Conservation (phyloP, 2,113 vertebrate genomes). For the Seriola rivoliana region DNA sequence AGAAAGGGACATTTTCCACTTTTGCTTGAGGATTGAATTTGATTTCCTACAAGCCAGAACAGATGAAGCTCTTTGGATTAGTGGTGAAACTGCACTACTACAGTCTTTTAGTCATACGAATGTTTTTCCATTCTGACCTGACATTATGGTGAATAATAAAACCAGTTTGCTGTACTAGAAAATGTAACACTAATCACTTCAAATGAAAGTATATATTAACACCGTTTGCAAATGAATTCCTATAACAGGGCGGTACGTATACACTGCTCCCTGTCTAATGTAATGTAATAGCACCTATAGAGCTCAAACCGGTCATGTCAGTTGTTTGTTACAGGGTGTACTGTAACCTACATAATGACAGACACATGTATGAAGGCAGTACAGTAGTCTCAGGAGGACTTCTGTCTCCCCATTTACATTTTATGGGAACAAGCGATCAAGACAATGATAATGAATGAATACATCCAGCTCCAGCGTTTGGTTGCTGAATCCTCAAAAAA, state of each 20-base stretch:
- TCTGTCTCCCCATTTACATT: not conserved
- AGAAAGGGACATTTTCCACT: not conserved
- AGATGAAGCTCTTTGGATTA: not conserved
- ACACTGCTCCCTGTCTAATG: not conserved
- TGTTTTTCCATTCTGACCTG: not conserved
- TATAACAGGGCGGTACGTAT: not conserved
- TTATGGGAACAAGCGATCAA: slow-evolving; percentile 6
- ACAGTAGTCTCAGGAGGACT: not conserved
- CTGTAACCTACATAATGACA: not conserved
- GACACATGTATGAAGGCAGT: too few relatives aligned
- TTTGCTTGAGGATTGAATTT: not conserved
- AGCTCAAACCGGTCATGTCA: not conserved
- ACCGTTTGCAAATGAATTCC: not conserved
- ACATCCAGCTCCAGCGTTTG: not conserved
- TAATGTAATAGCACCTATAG: not conserved
- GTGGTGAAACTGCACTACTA: not conserved
- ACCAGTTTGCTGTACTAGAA: not conserved
- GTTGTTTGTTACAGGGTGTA: too few relatives aligned
- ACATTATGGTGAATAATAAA: not conserved
- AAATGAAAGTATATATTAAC: not conserved
- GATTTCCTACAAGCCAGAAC: not conserved
- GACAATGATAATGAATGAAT: not conserved
- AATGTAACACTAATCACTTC: not conserved
- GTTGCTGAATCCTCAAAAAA: slow-evolving; percentile 1
- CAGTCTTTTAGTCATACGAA: not conserved